Percentiles rank a stretch among this genome's conserved stretches.
Conservation (phyloP, 2,797 vertebrate species). For the Ceryle rudis region DNA sequence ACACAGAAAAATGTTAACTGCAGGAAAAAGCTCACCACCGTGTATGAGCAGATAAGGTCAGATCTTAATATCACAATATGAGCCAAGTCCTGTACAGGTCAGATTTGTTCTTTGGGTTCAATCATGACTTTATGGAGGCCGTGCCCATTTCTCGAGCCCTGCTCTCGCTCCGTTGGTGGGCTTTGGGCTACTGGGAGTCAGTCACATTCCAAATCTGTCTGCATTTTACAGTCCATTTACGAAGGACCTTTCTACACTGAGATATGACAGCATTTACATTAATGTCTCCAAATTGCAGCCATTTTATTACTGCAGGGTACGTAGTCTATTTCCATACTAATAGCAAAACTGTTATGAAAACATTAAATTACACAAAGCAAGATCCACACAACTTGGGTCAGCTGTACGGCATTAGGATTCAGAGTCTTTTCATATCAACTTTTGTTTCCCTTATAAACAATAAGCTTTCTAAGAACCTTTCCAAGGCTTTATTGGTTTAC, state of each 20-base stretch:
- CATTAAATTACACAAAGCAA: not conserved
- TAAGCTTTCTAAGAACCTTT: conserved; percentile 23
- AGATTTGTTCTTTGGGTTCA: not conserved
- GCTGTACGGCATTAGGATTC: not conserved
- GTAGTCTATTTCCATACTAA: not conserved
- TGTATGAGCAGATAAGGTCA: not conserved
- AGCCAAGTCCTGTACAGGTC: not conserved
- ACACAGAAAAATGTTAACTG: not conserved
- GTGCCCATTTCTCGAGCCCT: fast-evolving
- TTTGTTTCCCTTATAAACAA: not conserved
- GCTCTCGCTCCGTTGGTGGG: not conserved
- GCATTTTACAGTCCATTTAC: not conserved
- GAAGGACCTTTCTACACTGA: not conserved
- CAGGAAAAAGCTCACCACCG: not conserved
- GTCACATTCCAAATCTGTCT: not conserved
- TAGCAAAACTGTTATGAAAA: not conserved
- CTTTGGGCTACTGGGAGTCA: not conserved
- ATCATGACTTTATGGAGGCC: not conserved
- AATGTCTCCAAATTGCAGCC: not conserved
- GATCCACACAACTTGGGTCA: not conserved
- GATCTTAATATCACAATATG: not conserved
- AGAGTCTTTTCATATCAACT: not conserved
- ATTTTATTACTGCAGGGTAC: not conserved
- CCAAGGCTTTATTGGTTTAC: not conserved
- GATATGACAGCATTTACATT: not conserved